phyloP scores from a whole-genome alignment of 1,140 invertebrate species.

The Leptopilina clavipes region DNA sequence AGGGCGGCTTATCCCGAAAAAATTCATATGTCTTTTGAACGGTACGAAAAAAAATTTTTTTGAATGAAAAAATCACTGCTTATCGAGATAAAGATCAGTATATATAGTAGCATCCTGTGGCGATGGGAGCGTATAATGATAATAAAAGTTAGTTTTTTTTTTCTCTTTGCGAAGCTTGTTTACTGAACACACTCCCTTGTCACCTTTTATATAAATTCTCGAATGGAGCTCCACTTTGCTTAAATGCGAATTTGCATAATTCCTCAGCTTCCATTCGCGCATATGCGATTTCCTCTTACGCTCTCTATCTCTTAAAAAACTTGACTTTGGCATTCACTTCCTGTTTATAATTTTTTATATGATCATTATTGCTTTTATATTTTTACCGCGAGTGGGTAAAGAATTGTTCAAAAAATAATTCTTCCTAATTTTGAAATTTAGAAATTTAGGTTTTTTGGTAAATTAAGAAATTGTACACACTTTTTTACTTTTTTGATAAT shows the following conservation, averaged over 20 bases:
- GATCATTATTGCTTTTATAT: neutral
- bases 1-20: neutral
- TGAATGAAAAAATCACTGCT: neutral
- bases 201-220: neutral
- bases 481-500: no score
- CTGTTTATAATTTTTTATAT: neutral
- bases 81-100: constrained; percentile 1
- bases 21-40: neutral
- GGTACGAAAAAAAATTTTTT: neutral
- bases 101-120: neutral
- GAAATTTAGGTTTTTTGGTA: no score
- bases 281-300: neutral
- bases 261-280: neutral
- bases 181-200: neutral
- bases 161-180: neutral
- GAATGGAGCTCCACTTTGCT: neutral
- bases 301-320: neutral
- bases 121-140: neutral
- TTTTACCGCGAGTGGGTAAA: no score
- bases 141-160: constrained; percentile 16
- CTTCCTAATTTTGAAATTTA: no score
- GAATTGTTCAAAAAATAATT: no score
- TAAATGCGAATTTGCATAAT: neutral
- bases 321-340: constrained; percentile 7
- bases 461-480: no score